Evolutionary conservation across 2,113 vertebrate species (phyloP).

Genomic region (Spea multiplicata): DNA sequence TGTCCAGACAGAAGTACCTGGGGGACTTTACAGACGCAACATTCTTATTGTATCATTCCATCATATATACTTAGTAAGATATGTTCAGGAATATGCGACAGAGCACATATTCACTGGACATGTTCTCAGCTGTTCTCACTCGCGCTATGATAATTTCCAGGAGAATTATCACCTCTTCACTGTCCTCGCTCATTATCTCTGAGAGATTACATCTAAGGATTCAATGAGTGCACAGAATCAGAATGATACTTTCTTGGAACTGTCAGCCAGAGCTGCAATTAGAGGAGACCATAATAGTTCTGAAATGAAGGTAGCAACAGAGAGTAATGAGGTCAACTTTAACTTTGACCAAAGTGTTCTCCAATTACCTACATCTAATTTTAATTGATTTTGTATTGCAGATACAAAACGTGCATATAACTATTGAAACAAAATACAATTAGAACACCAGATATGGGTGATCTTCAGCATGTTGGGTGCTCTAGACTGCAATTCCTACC

Average conservation of each 20-base stretch:
- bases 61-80: too few relatives aligned
- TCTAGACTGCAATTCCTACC: too few relatives aligned
- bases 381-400: background rate
- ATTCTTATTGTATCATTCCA: too few relatives aligned
- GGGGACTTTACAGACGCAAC: background rate
- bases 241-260: conserved; percentile 6
- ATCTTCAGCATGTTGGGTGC: too few relatives aligned
- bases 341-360: background rate
- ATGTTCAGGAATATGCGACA: too few relatives aligned
- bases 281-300: background rate
- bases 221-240: background rate
- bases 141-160: background rate
- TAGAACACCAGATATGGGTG: too few relatives aligned
- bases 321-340: background rate
- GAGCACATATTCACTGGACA: too few relatives aligned
- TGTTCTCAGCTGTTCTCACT: background rate
- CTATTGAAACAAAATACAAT: too few relatives aligned
- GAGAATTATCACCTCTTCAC: conserved; percentile 1
- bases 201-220: background rate
- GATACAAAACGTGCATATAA: too few relatives aligned
- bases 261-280: conserved; percentile 1
- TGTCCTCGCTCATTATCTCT: conserved; percentile 18
- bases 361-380: background rate
- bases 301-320: background rate
- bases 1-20: background rate